Evolutionary conservation across 2,113 vertebrate genomes (phyloP).

Genomic region (Thomomys bottae): DNA sequence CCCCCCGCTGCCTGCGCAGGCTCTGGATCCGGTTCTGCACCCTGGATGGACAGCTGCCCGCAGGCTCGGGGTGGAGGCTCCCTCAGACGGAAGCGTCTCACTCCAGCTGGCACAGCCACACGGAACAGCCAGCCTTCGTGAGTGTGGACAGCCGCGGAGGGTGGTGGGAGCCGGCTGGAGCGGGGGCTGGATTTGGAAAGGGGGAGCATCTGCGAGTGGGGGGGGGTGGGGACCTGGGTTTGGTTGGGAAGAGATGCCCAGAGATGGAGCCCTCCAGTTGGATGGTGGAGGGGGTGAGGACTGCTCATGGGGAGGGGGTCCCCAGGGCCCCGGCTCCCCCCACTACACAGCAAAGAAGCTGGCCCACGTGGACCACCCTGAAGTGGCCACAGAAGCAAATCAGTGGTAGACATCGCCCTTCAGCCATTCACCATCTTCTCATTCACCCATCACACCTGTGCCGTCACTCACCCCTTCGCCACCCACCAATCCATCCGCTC

Average conservation of each 20-base stretch:
- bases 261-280: background rate
- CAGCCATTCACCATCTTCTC: too few species aligned
- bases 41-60: constrained; percentile 90
- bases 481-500: background rate
- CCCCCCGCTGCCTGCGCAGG: background rate
- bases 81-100: constrained; percentile 89
- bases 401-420: too few species aligned
- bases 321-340: background rate
- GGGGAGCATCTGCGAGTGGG: background rate
- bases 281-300: background rate
- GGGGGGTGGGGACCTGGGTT: accelerated
- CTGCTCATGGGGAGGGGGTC: too few species aligned
- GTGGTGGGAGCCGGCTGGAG: background rate
- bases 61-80: constrained; percentile 87
- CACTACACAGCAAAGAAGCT: background rate
- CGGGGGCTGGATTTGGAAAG: background rate
- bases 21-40: constrained; percentile 77
- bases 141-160: constrained; percentile 90
- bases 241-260: background rate
- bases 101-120: constrained; percentile 93
- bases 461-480: too few species aligned
- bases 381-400: background rate
- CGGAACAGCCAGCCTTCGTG: constrained; percentile 93
- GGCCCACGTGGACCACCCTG: background rate
- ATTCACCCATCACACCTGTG: too few species aligned